Evolutionary conservation across 2,888 invertebrate genomes (phyloP).

Genomic region (Arge pagana): DNA sequence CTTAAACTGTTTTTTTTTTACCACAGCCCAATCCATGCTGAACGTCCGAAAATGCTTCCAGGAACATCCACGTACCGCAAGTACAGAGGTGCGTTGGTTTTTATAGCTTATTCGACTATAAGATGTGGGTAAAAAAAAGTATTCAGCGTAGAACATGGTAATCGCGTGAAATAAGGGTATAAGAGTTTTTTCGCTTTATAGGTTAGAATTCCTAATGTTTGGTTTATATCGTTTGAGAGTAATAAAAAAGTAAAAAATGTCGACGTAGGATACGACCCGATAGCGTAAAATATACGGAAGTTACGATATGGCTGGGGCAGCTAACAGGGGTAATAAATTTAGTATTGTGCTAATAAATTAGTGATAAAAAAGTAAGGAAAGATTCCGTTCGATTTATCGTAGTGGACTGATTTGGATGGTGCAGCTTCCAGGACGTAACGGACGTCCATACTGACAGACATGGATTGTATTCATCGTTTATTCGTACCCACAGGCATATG

Average conservation of each 20-base stretch:
- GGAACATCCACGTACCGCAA: too few species aligned
- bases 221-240: neutral
- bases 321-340: neutral
- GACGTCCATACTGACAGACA: too few species aligned
- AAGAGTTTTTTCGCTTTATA: neutral
- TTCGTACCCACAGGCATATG: too few species aligned
- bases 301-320: conserved; percentile 11
- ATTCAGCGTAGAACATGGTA: neutral
- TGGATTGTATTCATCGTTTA: too few species aligned
- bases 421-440: too few species aligned
- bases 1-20: conserved; percentile 7
- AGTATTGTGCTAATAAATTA: conserved; percentile 9
- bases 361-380: conserved; percentile 10
- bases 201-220: neutral
- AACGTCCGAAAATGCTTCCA: neutral
- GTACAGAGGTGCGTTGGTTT: too few species aligned
- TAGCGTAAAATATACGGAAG: neutral
- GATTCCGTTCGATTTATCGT: neutral
- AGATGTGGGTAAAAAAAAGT: too few species aligned
- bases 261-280: neutral
- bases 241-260: conserved; percentile 7
- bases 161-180: neutral
- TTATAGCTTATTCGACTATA: too few species aligned
- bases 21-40: neutral
- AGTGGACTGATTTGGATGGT: conserved; percentile 9